Base-by-base conservation (phyloP, 2,888 invertebrate species). In the Lasioglossum calceatum region DNA sequence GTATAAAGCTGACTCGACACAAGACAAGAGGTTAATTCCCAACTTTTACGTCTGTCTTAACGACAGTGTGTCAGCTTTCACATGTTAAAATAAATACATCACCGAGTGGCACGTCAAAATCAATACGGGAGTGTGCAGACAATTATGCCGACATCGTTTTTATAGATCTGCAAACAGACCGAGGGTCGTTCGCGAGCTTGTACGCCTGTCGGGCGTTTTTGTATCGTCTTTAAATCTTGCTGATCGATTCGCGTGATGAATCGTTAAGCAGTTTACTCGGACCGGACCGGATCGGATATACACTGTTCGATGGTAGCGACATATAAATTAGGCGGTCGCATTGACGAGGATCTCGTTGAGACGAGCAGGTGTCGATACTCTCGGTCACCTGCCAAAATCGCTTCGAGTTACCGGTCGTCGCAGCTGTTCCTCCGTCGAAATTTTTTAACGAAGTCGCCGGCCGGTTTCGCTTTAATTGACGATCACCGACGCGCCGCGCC, bases 341-440 rank as follows among this genome's bases (percentile, higher is more conserved):
- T 87, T 79, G 86, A 84, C 77, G 83, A 84, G 75, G 50, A 32
- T 80, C 78, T 75, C 82, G 82, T 42, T 79, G 75, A 75, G 72
- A 58, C 81, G 82, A 71, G 87, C 90, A 90, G 90, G 86, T 90
- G 90, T 81, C 81, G 82, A 87, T 85, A 78, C 77, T 50, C 70
- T 67, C 80, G 78, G 79, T 90, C 90, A 90, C 89, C 90, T 90
- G 90, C 90, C 81, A 54, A 85, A 89, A 89, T 73, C 80, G 89
- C 85, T 90, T 74, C 83, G 32, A 88, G 88, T 86, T 50, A 87
- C 27, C 71, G 39, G 16, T 39, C 36, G 61, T 71, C 70, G 88
- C 90, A 90, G 86, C 87, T 90, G 90, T 88, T 83, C 42, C 12
- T 50, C 23, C 19, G 36, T 8, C 32, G 47, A 75, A 86, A 86